A percentile compares a stretch with the other conserved stretches of the same genome.
phyloP scores from a whole-genome alignment of 2,888 invertebrate species.

The Megalurothrips usitatus region DNA sequence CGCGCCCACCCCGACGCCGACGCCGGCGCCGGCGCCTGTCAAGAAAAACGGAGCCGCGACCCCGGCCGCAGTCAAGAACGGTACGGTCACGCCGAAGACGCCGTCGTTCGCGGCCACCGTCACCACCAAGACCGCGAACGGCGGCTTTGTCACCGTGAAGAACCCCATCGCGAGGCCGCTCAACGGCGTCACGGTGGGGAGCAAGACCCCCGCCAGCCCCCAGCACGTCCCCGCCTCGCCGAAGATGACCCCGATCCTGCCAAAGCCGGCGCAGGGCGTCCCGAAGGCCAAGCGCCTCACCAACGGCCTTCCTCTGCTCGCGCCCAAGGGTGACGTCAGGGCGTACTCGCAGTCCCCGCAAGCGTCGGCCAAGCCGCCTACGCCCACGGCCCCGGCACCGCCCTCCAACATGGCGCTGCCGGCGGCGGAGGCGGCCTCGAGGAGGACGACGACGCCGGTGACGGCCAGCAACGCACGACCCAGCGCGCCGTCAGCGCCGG shows the following conservation, averaged over 20 bases:
- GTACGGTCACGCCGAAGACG: neutral
- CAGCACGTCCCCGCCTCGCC: conserved; percentile 10
- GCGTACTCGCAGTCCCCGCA: conserved; percentile 29
- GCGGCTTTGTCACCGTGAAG: neutral
- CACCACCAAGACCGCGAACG: conserved; percentile 7
- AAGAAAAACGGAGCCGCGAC: neutral
- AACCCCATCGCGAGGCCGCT: neutral
- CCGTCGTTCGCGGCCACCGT: neutral
- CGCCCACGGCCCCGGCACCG: neutral
- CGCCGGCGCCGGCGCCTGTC: neutral
- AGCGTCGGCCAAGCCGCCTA: neutral
- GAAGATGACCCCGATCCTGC: neutral
- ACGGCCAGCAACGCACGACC: neutral
- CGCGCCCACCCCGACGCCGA: neutral
- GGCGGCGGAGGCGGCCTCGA: conserved; percentile 5
- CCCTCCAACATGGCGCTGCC: conserved; percentile 29
- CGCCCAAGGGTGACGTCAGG: conserved; percentile 22
- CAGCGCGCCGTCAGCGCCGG: neutral
- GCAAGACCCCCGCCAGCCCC: conserved; percentile 31
- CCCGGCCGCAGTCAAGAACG: neutral
- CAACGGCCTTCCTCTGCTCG: conserved; percentile 28
- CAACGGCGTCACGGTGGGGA: conserved; percentile 31
- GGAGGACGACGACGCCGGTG: too few species aligned
- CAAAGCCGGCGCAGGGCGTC: conserved; percentile 10
- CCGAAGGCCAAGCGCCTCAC: conserved; percentile 28